Evolutionary conservation across 2,797 vertebrate genomes (phyloP), one percentile per base, ranked within the genome.

Genomic region (Alca torda): DNA sequence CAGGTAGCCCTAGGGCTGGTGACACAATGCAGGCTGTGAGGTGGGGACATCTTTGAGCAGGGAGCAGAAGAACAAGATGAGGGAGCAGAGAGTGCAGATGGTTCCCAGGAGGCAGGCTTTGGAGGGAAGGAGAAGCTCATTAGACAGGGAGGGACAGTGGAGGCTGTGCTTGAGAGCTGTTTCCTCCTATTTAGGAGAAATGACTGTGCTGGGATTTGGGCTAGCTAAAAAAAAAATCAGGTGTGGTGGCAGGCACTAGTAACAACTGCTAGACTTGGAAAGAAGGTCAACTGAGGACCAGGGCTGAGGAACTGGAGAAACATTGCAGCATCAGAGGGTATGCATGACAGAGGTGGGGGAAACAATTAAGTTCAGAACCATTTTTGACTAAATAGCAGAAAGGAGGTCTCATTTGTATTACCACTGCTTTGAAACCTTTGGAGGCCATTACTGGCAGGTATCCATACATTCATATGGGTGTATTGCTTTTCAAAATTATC

Each of bases 61-160:
- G 28, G 37, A 65, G 26, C 31, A 91, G n/a, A 65, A 72, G 26
- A 57, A 70, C 20, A 69, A 59, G 23, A 69, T 28, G 28, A 78
- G 46, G 12, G 6, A 78, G n/a, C 45, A 68, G 30, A 35, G 23
- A 8, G 8, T 3, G 7, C 3, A 1, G 8, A n/a, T 0, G 3
- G 12, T 11, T 87, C 20, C 30, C 30, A 83, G 33, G 3, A 77
- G 11, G 33, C 23, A 74, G 30, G 16, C 26, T 70, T 69, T 59
- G 21, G 51, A 72, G n/a, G 12, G 51, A 65, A 84, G 46, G 13
- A 69, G 24, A 5, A 76, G 30, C 6, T 83, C 30, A 39, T 82
- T 16, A 85, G 51, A 67, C 13, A 77, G 4, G 10, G n/a, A 70
- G 11, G 18, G 16, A 13, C 30, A 81, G 16, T 39, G 84, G 16